Evolutionary conservation across 1,140 invertebrate species (phyloP).

Genomic region (Drosophila setifemur): DNA sequence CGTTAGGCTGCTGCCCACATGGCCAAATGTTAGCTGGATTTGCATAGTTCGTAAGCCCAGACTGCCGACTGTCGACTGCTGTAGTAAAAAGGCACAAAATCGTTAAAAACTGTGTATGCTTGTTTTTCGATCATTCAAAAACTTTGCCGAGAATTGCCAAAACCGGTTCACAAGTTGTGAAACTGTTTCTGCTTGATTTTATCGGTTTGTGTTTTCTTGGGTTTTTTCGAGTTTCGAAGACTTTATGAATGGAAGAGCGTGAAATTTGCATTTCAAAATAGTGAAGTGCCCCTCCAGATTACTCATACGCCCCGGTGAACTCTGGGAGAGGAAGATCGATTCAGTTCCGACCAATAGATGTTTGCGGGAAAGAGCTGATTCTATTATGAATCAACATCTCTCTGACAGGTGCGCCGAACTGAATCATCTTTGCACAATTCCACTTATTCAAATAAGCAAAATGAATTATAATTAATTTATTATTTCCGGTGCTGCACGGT

Average conservation of each 20-base stretch:
- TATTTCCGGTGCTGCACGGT: conserved; percentile 26
- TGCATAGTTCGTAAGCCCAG: conserved; percentile 74
- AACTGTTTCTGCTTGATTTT: conserved; percentile 38
- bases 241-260: conserved; percentile 69
- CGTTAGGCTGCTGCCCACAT: conserved; percentile 56
- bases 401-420: conserved; percentile 47
- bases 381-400: conserved; percentile 54
- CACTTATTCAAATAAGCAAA: conserved; percentile 39
- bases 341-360: conserved; percentile 51
- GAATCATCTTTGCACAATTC: conserved; percentile 47
- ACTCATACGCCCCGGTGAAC: conserved; percentile 61
- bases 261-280: conserved; percentile 51
- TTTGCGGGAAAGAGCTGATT: conserved; percentile 8
- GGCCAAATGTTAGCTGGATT: conserved; percentile 50
- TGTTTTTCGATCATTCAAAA: conserved; percentile 71
- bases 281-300: conserved; percentile 43
- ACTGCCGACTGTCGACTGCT: conserved; percentile 54
- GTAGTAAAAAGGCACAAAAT: conserved; percentile 71
- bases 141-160: conserved; percentile 33
- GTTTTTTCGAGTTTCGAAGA: conserved; percentile 2
- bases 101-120: conserved; percentile 60
- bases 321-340: background rate
- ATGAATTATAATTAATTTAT: conserved; percentile 50
- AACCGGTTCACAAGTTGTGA: conserved; percentile 65
- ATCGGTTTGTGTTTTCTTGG: conserved; percentile 14